A percentile compares a stretch with the other conserved stretches of the same genome.
Evolutionary conservation across 2,113 vertebrate genomes (phyloP).

Genomic region (Myanophis thanlyinensis): DNA sequence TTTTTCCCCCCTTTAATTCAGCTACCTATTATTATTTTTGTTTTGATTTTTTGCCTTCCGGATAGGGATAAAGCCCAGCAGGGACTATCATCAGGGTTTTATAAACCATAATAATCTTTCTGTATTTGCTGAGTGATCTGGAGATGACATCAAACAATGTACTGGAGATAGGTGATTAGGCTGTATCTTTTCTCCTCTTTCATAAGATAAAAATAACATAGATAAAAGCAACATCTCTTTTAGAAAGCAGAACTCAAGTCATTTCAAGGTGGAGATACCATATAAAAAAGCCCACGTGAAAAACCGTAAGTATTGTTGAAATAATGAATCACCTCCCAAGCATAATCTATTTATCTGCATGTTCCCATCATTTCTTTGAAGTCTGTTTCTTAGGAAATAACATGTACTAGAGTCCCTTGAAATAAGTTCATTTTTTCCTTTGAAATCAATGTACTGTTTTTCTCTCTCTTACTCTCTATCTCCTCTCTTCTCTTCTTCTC

Average conservation of each 20-base stretch:
- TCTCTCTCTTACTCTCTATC: not conserved
- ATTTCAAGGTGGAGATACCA: conserved; percentile 40
- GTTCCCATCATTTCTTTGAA: conserved; percentile 52
- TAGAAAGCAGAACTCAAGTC: conserved; percentile 41
- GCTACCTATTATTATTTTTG: not conserved
- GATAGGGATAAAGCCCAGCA: conserved; percentile 26
- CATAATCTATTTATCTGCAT: conserved; percentile 50
- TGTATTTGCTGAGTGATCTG: conserved; percentile 38
- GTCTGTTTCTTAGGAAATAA: conserved; percentile 38
- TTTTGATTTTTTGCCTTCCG: conserved; percentile 23
- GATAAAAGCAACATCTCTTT: conserved; percentile 50
- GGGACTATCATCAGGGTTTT: conserved; percentile 39
- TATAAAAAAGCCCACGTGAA: conserved; percentile 29
- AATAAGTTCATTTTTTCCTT: conserved; percentile 39
- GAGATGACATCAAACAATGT: conserved; percentile 53
- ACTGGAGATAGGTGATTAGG: conserved; percentile 42
- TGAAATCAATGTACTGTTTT: conserved; percentile 21
- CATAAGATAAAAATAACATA: conserved; percentile 55
- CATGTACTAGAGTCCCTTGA: conserved; percentile 33
- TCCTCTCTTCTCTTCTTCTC: no score
- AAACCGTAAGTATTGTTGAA: not conserved
- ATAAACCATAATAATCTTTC: conserved; percentile 36
- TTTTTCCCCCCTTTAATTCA: not conserved
- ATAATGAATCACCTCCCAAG: conserved; percentile 44
- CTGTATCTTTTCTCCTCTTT: conserved; percentile 22